Evolutionary conservation across 2,888 invertebrate genomes (phyloP).

Genomic region (Acanthacorydalis orientalis): DNA sequence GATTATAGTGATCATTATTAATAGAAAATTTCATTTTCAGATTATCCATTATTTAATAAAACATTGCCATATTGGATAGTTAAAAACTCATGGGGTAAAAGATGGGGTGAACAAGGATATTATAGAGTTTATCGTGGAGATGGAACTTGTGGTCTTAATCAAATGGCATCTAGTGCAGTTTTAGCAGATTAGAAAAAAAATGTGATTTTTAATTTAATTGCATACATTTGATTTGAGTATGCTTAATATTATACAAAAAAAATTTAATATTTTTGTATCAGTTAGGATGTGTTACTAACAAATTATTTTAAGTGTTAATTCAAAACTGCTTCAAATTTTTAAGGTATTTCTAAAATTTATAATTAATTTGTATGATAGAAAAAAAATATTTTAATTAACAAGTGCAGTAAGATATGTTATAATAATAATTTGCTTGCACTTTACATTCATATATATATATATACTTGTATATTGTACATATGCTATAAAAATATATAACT

Average conservation of each 20-base stretch:
- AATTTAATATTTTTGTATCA: background rate
- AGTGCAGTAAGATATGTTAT: too few relatives aligned
- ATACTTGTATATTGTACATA: too few relatives aligned
- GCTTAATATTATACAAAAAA: background rate
- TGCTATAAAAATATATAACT: too few relatives aligned
- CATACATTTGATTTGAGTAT: background rate
- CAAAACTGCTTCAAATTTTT: too few relatives aligned
- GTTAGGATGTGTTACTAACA: too few relatives aligned
- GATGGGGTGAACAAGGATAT: slow-evolving; percentile 91
- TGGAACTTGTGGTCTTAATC: slow-evolving; percentile 86
- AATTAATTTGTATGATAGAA: too few relatives aligned
- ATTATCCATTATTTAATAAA: slow-evolving; percentile 65
- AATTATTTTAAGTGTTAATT: too few relatives aligned
- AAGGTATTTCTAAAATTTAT: too few relatives aligned
- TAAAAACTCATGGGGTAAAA: slow-evolving; percentile 87
- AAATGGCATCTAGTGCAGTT: slow-evolving; percentile 76
- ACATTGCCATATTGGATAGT: slow-evolving; percentile 78
- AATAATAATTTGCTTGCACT: too few relatives aligned
- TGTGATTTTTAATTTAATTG: background rate
- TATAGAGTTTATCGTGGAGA: slow-evolving; percentile 88
- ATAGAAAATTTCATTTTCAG: slow-evolving; percentile 28
- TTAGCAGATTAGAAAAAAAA: slow-evolving; percentile 21
- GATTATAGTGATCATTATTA: background rate
- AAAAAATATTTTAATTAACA: too few relatives aligned
- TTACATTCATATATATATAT: too few relatives aligned